Evolutionary conservation across 2,888 invertebrate species (phyloP).

Genomic region (Drosophila borealis): DNA sequence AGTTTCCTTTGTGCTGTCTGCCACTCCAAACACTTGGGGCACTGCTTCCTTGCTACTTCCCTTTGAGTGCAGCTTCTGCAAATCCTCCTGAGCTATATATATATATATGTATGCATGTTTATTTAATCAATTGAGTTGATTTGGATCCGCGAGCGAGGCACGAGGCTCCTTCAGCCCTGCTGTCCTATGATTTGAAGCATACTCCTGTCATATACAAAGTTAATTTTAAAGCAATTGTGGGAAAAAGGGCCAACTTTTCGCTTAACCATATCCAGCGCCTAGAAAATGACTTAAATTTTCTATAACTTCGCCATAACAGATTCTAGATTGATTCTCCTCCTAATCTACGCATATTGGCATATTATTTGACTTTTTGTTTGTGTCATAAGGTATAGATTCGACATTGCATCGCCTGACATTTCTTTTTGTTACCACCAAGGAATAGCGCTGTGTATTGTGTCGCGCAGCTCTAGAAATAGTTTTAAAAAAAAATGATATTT

Average conservation of each 20-base stretch:
- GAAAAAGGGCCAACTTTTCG: too few relatives aligned
- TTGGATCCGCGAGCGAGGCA: constrained; percentile 8
- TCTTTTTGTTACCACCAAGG: neutral
- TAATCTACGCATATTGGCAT: too few relatives aligned
- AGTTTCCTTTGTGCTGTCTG: constrained; percentile 66
- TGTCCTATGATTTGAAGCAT: neutral
- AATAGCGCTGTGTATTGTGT: too few relatives aligned
- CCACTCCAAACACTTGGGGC: constrained; percentile 40
- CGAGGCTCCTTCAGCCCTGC: neutral
- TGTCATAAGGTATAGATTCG: constrained; percentile 12
- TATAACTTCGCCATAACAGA: too few relatives aligned
- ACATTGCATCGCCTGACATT: constrained; percentile 3
- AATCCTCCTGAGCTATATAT: constrained; percentile 66
- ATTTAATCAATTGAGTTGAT: constrained; percentile 60
- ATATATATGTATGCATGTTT: constrained; percentile 50
- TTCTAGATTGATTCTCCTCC: too few relatives aligned
- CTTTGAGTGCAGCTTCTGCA: constrained; percentile 30
- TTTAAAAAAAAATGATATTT: constrained; percentile 1
- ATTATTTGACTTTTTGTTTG: too few relatives aligned
- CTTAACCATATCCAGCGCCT: too few relatives aligned
- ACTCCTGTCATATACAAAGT: constrained; percentile 36
- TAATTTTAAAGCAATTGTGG: too few relatives aligned
- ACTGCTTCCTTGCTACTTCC: constrained; percentile 27
- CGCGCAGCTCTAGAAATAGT: too few relatives aligned
- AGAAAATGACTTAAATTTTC: too few relatives aligned